Base-by-base conservation (phyloP, 2,797 vertebrate species). In the Chelon auratus region DNA sequence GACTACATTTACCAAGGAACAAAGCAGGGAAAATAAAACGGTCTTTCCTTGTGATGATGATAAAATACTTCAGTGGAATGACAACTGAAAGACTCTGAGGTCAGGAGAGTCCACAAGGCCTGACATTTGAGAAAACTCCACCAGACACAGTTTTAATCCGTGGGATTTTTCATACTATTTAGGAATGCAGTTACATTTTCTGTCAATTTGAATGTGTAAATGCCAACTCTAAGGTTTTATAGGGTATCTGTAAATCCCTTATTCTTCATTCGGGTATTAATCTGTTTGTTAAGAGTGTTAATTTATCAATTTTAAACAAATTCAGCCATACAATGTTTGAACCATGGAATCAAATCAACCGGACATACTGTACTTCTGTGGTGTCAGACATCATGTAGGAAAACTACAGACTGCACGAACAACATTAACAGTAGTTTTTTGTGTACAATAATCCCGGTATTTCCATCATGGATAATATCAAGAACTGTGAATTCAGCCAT, bases 1-100 rank as follows among this genome's bases (percentile, higher is more conserved):
- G 72, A 72, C 18, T 18, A n/a, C 51, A 51, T 18, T 74, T 70
- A 58, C 60, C 62, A 13, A 73, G 54, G 58, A 65, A 81, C 65
- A 79, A 75, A 77, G 53, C 9, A 11, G 24, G 26, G 40, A 55
- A 55, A 45, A 42, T 54, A 66, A 66, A 66, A 56, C 30, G 9
- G n/a, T 15, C 17, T 47, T 47, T 47, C 17, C 30, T 45, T 55
- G 26, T 56, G 45, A 37, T 36, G 53, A 66, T 37, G 42, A 56
- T 48, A 66, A 56, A 66, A 65, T 55, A 55, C 20, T 63, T 45
- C n/a, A 20, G 24, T 37, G 40, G 47, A 66, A 0, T 15, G 63
- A 33, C 63, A 55, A 26, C 39, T 9, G 10, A 15, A 26, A 55
- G 40, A 55, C 26, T 15, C 39, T 0, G 51, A 45, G 40, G 63